Evolutionary conservation across 1,140 invertebrate genomes (phyloP), one percentile per base, ranked within the genome.

Genomic region (Thrips palmi): DNA sequence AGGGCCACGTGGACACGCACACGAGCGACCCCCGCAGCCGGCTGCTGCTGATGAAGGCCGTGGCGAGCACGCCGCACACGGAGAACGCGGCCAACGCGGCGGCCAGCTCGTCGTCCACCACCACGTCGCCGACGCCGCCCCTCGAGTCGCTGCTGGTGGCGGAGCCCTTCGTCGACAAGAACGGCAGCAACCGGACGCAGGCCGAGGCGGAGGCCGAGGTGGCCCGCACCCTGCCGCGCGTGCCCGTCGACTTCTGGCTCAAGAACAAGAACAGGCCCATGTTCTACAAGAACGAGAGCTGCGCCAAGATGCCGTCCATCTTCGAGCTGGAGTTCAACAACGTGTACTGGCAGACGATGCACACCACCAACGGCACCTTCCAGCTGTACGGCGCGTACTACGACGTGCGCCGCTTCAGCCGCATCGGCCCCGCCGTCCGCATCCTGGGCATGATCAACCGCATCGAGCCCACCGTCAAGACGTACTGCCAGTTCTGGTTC

Each of bases 291-390:
- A 77, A 78, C 50, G 71, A 71, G 38, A 74, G 70, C 34, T 87
- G 80, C 56, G 77, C 76, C 39, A 63, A 64, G 43, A 88, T 83
- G 51, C 86, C 87, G 1, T 82, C 70, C 31, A 72, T 89, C 32
- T 86, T 78, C 52, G 83, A 88, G 45, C 60, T 92, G 35, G 77
- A 89, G 53, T 91, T 86, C 62, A 88, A 87, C 56, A 91, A 92
- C 52, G 70, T 83, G 5, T 88, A 87, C 54, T 88, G 84, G 84
- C 84, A 92, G 55, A 80, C 72, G 8, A 46, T 88, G 46, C 66
- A 68, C 41, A 75, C 79, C 1, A 69, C 65, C 20, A 82, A 88
- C 47, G 84, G 83, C 1, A 84, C 83, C 1, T 88, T 89, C 51
- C 83, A 52, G 40, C 55, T 92, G 2, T 91, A 82, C 51, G 83